A percentile compares a stretch with the other conserved stretches of the same genome.
Conservation (phyloP, 2,888 invertebrate genomes). For the Myopa testacea region DNA sequence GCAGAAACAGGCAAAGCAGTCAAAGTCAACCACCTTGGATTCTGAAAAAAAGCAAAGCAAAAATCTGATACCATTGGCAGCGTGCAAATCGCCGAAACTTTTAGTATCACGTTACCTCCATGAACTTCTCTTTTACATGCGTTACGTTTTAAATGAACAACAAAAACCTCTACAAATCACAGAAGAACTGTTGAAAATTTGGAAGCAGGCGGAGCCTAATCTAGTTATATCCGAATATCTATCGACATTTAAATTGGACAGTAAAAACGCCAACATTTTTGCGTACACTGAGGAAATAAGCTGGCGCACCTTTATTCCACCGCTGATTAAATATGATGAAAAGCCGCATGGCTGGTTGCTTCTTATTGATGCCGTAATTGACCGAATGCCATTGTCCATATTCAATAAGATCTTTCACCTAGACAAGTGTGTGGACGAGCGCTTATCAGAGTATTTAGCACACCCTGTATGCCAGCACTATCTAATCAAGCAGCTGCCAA, state of each 20-base stretch:
- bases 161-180: slow-evolving; percentile 52
- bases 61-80: slow-evolving; percentile 37
- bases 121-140: slow-evolving; percentile 77
- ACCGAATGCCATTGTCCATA: slow-evolving; percentile 78
- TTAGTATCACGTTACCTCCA: slow-evolving; percentile 76
- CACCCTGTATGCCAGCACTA: slow-evolving; percentile 78
- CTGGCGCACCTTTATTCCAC: slow-evolving; percentile 81
- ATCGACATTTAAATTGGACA: slow-evolving; percentile 69
- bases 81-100: slow-evolving; percentile 71
- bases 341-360: slow-evolving; percentile 77
- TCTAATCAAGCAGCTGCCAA: slow-evolving; percentile 74
- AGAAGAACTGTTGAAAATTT: slow-evolving; percentile 54
- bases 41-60: slow-evolving; percentile 33
- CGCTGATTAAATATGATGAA: slow-evolving; percentile 73
- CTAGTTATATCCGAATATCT: slow-evolving; percentile 63
- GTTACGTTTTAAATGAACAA: slow-evolving; percentile 71
- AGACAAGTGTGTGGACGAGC: slow-evolving; percentile 70
- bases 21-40: slow-evolving; percentile 22
- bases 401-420: slow-evolving; percentile 77
- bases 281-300: slow-evolving; percentile 69
- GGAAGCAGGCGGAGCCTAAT: slow-evolving; percentile 62
- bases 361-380: slow-evolving; percentile 74
- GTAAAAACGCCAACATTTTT: slow-evolving; percentile 50
- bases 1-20: slow-evolving; percentile 27
- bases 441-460: slow-evolving; percentile 72